Conservation (phyloP, 1,140 invertebrate genomes). For the Heliconius hermathena region DNA sequence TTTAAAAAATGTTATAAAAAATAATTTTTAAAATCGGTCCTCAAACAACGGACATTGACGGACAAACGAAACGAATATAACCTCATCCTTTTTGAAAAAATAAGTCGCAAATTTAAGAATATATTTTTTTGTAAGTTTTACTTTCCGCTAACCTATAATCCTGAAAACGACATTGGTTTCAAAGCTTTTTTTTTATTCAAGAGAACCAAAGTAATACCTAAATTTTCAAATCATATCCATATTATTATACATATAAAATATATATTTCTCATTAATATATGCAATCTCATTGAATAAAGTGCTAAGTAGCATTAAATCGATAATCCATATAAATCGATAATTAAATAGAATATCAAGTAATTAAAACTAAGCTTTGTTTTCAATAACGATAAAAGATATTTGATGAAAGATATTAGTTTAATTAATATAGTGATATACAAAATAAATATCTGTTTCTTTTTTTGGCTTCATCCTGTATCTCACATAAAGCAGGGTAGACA, state of each 20-base stretch:
- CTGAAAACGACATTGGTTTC: too few relatives aligned
- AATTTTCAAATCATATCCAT: background rate
- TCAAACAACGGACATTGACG: too few relatives aligned
- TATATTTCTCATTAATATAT: background rate
- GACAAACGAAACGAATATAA: too few relatives aligned
- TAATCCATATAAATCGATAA: background rate
- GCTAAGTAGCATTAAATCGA: background rate
- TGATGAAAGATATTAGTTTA: background rate
- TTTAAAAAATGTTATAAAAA: too few relatives aligned
- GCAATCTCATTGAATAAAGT: background rate
- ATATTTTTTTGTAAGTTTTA: too few relatives aligned
- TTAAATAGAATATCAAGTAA: background rate
- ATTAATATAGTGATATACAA: background rate
- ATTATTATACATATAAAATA: background rate
- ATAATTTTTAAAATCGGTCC: too few relatives aligned
- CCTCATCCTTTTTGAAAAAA: too few relatives aligned
- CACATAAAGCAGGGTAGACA: too few relatives aligned
- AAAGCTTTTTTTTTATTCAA: too few relatives aligned
- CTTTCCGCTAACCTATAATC: too few relatives aligned
- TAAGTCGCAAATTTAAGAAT: too few relatives aligned
- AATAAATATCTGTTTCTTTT: background rate
- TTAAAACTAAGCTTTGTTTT: slow-evolving; percentile 6
- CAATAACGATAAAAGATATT: background rate
- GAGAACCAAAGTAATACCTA: background rate
- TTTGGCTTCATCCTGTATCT: too few relatives aligned